Percentiles rank a stretch among this genome's conserved stretches.
Evolutionary conservation across 1,140 invertebrate species (phyloP).

Genomic region (Nephotettix cincticeps): DNA sequence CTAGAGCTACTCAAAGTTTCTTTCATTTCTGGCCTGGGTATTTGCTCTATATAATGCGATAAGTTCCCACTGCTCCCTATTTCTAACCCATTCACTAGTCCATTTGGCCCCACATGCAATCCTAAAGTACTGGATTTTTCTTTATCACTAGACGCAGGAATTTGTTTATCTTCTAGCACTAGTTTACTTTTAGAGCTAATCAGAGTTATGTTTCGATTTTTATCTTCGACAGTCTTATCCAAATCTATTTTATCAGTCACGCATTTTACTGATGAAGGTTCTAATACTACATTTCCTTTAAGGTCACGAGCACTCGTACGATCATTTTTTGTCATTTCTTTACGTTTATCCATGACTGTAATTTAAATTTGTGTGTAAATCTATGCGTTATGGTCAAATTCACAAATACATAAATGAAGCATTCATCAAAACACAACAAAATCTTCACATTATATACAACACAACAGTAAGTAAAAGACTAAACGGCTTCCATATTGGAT

Average conservation of each 20-base stretch:
- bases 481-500: slow-evolving; percentile 26
- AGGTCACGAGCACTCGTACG: slow-evolving; percentile 25
- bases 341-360: slow-evolving; percentile 19
- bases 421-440: neutral
- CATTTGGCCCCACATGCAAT: slow-evolving; percentile 28
- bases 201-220: slow-evolving; percentile 30
- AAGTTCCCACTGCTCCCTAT: slow-evolving; percentile 15
- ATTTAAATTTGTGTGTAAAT: neutral
- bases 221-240: slow-evolving; percentile 27
- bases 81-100: slow-evolving; percentile 30
- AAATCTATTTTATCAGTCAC: slow-evolving; percentile 25
- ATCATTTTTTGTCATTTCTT: slow-evolving; percentile 23
- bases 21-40: slow-evolving; percentile 19
- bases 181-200: slow-evolving; percentile 8
- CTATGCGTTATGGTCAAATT: too few relatives aligned
- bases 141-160: slow-evolving; percentile 15
- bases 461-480: neutral
- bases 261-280: slow-evolving; percentile 15
- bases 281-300: slow-evolving; percentile 24
- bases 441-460: neutral
- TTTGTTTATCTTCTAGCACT: slow-evolving; percentile 17
- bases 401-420: too few relatives aligned
- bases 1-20: slow-evolving; percentile 28
- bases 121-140: slow-evolving; percentile 14
- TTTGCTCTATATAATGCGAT: slow-evolving; percentile 24